A percentile compares a stretch with the other conserved stretches of the same genome.
phyloP scores from a whole-genome alignment of 1,140 invertebrate species.

The Magallana angulata region DNA sequence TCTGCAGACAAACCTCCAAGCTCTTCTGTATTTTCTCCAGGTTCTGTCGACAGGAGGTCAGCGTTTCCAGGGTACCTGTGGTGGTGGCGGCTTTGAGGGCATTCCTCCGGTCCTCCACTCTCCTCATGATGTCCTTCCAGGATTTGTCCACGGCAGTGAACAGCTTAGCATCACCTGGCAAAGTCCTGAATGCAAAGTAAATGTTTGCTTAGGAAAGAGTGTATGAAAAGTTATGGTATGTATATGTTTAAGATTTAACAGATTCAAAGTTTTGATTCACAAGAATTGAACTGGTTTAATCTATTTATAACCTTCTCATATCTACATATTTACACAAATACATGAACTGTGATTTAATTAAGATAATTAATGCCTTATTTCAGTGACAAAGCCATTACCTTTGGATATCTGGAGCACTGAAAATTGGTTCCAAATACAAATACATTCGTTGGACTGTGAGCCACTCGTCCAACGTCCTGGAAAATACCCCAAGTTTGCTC shows the following conservation, averaged over 20 bases:
- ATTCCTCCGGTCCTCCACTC: slow-evolving; percentile 77
- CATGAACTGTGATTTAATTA: too few relatives aligned
- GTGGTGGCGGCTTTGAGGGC: slow-evolving; percentile 77
- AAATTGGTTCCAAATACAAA: slow-evolving; percentile 93
- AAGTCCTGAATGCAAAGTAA: slow-evolving; percentile 81
- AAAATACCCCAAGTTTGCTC: slow-evolving; percentile 86
- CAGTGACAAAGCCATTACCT: slow-evolving; percentile 61
- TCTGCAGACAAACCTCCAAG: slow-evolving; percentile 71
- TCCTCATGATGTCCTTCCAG: slow-evolving; percentile 90
- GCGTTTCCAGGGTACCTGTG: slow-evolving; percentile 77
- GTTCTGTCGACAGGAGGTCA: slow-evolving; percentile 73
- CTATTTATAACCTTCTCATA: too few relatives aligned
- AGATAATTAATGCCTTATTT: too few relatives aligned
- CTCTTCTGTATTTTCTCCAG: slow-evolving; percentile 79
- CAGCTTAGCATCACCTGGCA: slow-evolving; percentile 89
- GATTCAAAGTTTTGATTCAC: neutral
- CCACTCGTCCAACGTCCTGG: slow-evolving; percentile 90
- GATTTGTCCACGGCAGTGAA: slow-evolving; percentile 90
- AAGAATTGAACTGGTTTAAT: too few relatives aligned
- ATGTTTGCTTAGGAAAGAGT: neutral
- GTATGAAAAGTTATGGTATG: neutral
- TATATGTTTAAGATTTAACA: neutral
- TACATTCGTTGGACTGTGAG: slow-evolving; percentile 90
- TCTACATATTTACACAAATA: too few relatives aligned
- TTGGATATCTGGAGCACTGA: slow-evolving; percentile 93